These are phyloP conservation scores for Fragum fragum DNA, from an alignment of 2,888 invertebrate species.

Conservation along the genomic window DNA sequence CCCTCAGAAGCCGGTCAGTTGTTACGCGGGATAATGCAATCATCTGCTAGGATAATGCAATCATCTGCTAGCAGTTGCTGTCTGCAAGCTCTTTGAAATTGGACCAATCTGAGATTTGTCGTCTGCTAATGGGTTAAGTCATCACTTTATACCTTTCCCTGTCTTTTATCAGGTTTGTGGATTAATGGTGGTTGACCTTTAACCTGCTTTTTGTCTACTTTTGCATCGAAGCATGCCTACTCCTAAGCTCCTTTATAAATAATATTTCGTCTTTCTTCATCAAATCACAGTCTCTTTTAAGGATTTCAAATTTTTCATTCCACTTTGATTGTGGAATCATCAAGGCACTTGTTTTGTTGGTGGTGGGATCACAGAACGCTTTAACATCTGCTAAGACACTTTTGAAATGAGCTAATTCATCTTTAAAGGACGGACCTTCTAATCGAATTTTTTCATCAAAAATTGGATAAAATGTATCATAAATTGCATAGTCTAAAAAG, in stretches of 20 bases:
- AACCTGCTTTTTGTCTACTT: no score
- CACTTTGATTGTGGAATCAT: conserved; percentile 31
- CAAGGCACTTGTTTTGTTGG: not conserved
- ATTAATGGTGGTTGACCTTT: no score
- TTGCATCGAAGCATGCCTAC: conserved; percentile 12
- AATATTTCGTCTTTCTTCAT: conserved; percentile 46
- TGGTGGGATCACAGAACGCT: conserved; percentile 29
- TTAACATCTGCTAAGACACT: conserved; percentile 20
- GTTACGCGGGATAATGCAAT: no score
- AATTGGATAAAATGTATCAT: conserved; percentile 36
- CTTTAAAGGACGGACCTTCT: conserved; percentile 34
- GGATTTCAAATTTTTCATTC: conserved; percentile 33
- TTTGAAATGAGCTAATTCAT: conserved; percentile 47
- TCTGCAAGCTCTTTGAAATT: no score
- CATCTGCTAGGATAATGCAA: no score
- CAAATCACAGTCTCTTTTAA: conserved; percentile 38
- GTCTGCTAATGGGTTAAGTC: no score
- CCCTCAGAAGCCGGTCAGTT: no score
- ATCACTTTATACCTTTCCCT: no score
- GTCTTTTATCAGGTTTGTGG: no score
- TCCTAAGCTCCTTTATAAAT: conserved; percentile 33
- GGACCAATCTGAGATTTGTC: no score
- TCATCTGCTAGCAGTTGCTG: no score
- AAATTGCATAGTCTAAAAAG: conserved; percentile 53
- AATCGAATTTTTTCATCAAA: conserved; percentile 35